Base-by-base conservation (phyloP, 2,113 vertebrate genomes). In the Hippolais icterina region DNA sequence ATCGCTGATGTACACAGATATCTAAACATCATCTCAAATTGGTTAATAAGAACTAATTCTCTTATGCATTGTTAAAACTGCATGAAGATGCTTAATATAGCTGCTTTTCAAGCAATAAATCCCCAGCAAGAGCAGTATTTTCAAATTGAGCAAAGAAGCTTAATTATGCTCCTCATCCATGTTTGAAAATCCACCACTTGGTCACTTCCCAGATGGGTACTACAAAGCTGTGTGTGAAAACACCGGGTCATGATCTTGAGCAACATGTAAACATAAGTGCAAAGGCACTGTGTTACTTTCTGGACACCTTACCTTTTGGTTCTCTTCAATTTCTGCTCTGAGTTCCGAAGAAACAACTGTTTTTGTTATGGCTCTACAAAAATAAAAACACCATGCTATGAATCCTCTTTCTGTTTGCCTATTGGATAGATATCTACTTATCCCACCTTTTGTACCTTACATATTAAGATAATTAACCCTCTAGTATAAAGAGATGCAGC, bases 291-390 rank as follows among this genome's bases (percentile, higher is more conserved):
- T 6, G 4, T 39, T n/a, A 76, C 80, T 94, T 90, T 69, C 33
- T 87, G 6, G 53, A 77, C 56, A 66, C 37, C n/a, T 91, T 98
- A 99, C 99, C 98, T 99, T 99, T 93, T 99, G 99, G 96, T 99
- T 99, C 80, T 99, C 99, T 90, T 98, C 98, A 28, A 99, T 98
- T 98, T 99, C 99, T 65, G 97, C 98, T 89, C 99, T 98, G 83
- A 99, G 98, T 74, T 99, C 99, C 0, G 98, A 97, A 94, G 97
- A 98, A 96, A 99, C 99, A 93, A 98, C 98, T 12, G 99, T 99
- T 98, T 98, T 99, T 15, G 99, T 99, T 97, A 99, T 98, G 93
- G 99, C 99, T 95, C 99, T 99, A 93, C 56, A 56, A 74, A 92
- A 79, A 83, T 29, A 96, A 96, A 96, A 65, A 50, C 41, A 94